Percentiles rank a stretch among this genome's conserved stretches.
Evolutionary conservation across 2,888 invertebrate species (phyloP).

Genomic region (Eupithecia subfuscata): DNA sequence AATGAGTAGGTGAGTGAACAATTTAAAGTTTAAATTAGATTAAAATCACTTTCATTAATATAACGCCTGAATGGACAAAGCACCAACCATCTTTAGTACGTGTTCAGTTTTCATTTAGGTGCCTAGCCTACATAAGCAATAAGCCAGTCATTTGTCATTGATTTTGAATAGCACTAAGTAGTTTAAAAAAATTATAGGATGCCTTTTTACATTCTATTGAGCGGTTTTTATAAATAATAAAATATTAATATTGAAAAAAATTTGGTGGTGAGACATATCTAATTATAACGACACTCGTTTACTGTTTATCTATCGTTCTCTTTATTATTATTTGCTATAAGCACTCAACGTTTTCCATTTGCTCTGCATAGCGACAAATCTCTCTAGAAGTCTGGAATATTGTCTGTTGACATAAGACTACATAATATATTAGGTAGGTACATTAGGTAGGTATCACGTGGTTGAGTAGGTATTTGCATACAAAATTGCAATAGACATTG

Average conservation of each 20-base stretch:
- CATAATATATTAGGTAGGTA: constrained; percentile 12
- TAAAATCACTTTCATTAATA: background rate
- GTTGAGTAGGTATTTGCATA: constrained; percentile 19
- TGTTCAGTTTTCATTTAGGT: background rate
- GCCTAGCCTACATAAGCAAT: background rate
- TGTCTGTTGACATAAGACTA: constrained; percentile 47
- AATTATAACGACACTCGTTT: constrained; percentile 52
- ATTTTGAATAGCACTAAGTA: too few species aligned
- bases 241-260: background rate
- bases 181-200: background rate
- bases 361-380: constrained; percentile 53
- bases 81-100: background rate
- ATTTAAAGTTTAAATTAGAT: background rate
- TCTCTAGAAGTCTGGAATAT: constrained; percentile 40
- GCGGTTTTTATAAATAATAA: background rate
- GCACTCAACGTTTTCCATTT: constrained; percentile 54
- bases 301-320: constrained; percentile 48
- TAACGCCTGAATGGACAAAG: background rate
- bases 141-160: background rate
- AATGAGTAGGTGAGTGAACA: background rate
- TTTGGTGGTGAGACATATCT: background rate
- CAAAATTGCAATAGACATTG: constrained; percentile 28
- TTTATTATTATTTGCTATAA: constrained; percentile 55
- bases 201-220: background rate
- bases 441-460: constrained; percentile 21